phyloP scores from a whole-genome alignment of 2,113 vertebrate species.

The Dicrurus megarhynchus region DNA sequence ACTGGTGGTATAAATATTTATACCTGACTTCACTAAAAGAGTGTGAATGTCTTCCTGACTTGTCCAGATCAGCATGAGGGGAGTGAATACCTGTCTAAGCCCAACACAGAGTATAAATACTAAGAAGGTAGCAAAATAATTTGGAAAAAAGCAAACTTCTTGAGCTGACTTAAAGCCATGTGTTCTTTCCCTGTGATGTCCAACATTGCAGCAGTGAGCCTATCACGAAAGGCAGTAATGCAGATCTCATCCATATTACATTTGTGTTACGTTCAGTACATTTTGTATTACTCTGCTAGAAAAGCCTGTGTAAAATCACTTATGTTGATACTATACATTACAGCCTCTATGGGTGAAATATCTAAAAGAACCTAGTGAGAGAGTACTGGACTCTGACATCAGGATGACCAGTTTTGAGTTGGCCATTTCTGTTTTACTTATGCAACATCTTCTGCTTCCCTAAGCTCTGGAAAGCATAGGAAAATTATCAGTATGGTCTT shows the following conservation, averaged over 20 bases:
- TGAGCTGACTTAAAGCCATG: background rate
- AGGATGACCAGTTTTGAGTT: background rate
- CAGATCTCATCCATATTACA: background rate
- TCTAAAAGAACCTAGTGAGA: background rate
- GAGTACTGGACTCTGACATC: background rate
- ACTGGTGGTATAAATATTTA: background rate
- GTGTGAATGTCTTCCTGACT: background rate
- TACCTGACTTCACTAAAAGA: background rate
- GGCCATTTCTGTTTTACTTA: background rate
- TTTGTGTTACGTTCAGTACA: background rate
- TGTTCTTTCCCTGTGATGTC: background rate
- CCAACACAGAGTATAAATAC: background rate
- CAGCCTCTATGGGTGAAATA: background rate
- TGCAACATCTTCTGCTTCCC: background rate
- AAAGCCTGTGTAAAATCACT: background rate
- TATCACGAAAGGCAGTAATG: background rate
- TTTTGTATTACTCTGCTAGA: background rate
- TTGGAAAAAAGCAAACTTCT: background rate
- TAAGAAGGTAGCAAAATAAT: background rate
- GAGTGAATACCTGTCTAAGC: background rate
- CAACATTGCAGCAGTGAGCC: background rate
- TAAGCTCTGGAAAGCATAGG: background rate
- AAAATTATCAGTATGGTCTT: background rate
- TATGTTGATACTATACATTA: background rate
- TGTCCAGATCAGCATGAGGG: background rate